Conservation (phyloP, 2,797 vertebrate species). For the Esox masquinongy region DNA sequence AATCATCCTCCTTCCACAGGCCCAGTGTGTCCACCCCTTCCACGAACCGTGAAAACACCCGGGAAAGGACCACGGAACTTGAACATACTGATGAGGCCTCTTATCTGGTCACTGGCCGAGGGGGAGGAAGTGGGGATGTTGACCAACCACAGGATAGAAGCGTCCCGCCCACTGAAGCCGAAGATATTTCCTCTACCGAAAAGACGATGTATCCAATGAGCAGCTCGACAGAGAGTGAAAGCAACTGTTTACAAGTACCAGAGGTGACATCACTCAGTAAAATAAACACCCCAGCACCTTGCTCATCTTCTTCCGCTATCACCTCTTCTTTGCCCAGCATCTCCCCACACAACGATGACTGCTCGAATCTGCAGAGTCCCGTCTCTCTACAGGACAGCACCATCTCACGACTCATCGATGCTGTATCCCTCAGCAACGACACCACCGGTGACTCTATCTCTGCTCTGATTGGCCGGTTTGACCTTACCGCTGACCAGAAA, state of each 20-base stretch:
- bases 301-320: constrained; percentile 63
- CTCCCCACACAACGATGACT: constrained; percentile 41
- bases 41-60: constrained; percentile 36
- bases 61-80: constrained; percentile 33
- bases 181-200: constrained; percentile 28
- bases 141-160: constrained; percentile 45
- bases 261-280: constrained; percentile 61
- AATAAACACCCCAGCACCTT: constrained; percentile 54
- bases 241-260: constrained; percentile 32
- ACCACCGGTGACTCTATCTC: constrained; percentile 86
- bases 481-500: constrained; percentile 70
- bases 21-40: constrained; percentile 40
- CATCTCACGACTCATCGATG: constrained; percentile 90
- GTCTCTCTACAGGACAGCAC: constrained; percentile 80
- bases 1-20: constrained; percentile 57
- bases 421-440: constrained; percentile 81
- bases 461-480: constrained; percentile 84
- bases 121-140: constrained; percentile 53
- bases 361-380: constrained; percentile 64
- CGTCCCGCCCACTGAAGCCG: constrained; percentile 36
- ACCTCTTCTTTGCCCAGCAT: constrained; percentile 38
- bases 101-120: constrained; percentile 66
- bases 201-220: constrained; percentile 22
- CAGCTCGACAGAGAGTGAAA: constrained; percentile 23
- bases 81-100: constrained; percentile 60